These are phyloP conservation scores for Resseliella maxima DNA, from an alignment of 2,888 invertebrate species.

Conservation along the genomic window DNA sequence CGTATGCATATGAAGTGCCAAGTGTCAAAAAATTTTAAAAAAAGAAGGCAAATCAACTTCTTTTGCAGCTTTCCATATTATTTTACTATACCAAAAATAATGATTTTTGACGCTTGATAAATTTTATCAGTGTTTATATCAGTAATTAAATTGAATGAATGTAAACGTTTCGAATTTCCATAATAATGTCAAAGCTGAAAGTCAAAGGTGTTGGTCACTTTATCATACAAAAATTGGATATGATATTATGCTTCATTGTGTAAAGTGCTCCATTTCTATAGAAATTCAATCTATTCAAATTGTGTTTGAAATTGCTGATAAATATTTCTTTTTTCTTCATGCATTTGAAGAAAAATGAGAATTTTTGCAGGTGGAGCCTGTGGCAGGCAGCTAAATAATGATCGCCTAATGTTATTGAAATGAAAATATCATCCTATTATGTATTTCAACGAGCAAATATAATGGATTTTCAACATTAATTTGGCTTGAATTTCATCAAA, in stretches of 20 bases:
- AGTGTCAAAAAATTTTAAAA: neutral
- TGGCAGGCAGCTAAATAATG: too few relatives aligned
- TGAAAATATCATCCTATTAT: neutral
- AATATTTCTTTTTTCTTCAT: too few relatives aligned
- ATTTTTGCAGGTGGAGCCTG: too few relatives aligned
- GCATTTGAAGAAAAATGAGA: too few relatives aligned
- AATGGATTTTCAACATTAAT: conserved; percentile 26
- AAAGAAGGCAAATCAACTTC: neutral
- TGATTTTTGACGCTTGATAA: neutral
- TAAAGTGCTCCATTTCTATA: too few relatives aligned
- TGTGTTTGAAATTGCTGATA: too few relatives aligned
- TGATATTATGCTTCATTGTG: too few relatives aligned
- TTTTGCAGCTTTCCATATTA: neutral
- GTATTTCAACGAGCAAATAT: neutral
- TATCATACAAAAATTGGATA: too few relatives aligned
- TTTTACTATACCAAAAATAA: neutral
- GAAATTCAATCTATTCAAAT: too few relatives aligned
- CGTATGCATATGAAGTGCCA: neutral
- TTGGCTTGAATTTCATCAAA: conserved; percentile 6
- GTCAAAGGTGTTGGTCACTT: too few relatives aligned
- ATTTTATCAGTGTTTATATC: neutral
- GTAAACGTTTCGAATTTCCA: neutral
- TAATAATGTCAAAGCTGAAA: too few relatives aligned
- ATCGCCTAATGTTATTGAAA: too few relatives aligned
- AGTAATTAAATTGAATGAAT: neutral